Evolutionary conservation across 2,797 vertebrate genomes (phyloP), one percentile per base, ranked within the genome.

Genomic region (Pseudochirops cupreus): DNA sequence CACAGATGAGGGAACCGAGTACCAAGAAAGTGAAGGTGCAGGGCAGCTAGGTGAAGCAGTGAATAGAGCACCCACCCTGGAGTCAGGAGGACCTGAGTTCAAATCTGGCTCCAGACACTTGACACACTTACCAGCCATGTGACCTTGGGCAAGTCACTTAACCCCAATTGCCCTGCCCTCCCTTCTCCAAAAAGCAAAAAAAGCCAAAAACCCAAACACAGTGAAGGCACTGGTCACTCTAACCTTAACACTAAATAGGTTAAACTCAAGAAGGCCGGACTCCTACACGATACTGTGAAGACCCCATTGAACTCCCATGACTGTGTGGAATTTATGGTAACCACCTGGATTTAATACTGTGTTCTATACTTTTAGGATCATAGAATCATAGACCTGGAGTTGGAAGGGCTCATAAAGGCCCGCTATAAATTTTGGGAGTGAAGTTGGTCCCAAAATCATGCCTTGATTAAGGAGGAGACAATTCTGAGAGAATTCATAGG

Each of bases 401-500:
- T 26, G 39, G 21, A 6, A 39, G 16, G 62, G 16, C 5, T 5
- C n/a, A 33, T 18, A 26, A 82, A 39, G 21, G 3, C 54, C 91
- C 16, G 29, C 24, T 59, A 39, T 18, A 92, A 89, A 56, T 62
- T 1, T 91, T 21, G 56, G 14, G 29, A 74, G 2, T 95, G 90
- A 93, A 95, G 59, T 11, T 67, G 54, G 6, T 31, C 46, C 56
- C 74, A 5, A 18, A 56, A 82, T 33, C 62, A 94, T 2, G 13
- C 59, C 39, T 91, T n/a, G 39, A 13, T 93, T 95, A 31, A 92
- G 29, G 18, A 92, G 39, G 56, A 91, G 91, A 56, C 29, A 55
- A 5, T 39, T 13, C 26, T 95, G 91, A 94, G 57, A 94, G 93
- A 95, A 96, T 6, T 94, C 21, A 92, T 31, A 94, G 90, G 39